phyloP scores from a whole-genome alignment of 2,888 invertebrate species.

The Phlogophora meticulosa region DNA sequence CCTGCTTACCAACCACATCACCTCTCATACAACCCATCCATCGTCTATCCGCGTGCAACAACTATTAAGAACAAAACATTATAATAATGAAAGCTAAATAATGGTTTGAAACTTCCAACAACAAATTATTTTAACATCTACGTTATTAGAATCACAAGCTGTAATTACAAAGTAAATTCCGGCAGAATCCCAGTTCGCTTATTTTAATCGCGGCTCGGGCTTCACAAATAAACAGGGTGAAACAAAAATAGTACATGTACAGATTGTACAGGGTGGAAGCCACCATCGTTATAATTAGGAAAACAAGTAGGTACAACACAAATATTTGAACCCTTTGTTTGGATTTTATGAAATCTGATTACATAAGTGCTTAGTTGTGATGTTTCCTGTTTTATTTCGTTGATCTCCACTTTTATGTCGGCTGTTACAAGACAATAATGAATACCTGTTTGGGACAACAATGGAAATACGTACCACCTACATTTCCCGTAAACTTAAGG shows the following conservation, averaged over 20 bases:
- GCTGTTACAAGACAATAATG: background rate
- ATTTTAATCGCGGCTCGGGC: conserved; percentile 15
- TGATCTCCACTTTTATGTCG: background rate
- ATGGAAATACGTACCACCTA: no score
- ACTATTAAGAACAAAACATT: background rate
- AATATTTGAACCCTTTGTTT: conserved; percentile 26
- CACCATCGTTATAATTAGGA: conserved; percentile 34
- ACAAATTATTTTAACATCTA: conserved; percentile 31
- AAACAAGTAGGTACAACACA: conserved; percentile 10
- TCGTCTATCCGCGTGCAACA: no score
- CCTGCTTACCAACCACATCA: no score
- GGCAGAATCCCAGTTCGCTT: conserved; percentile 20
- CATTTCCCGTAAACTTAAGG: no score
- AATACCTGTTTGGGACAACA: no score
- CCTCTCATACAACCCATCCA: no score
- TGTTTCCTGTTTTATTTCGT: background rate
- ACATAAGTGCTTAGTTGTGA: background rate
- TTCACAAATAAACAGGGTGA: conserved; percentile 40
- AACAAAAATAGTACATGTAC: conserved; percentile 28
- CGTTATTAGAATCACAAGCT: conserved; percentile 36
- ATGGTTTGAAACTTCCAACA: background rate
- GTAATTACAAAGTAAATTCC: conserved; percentile 44
- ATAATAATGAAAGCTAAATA: conserved; percentile 8
- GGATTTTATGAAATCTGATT: conserved; percentile 10
- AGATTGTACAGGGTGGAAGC: conserved; percentile 12